Conservation (phyloP, 2,113 vertebrate species). For the Variabilichromis moorii region DNA sequence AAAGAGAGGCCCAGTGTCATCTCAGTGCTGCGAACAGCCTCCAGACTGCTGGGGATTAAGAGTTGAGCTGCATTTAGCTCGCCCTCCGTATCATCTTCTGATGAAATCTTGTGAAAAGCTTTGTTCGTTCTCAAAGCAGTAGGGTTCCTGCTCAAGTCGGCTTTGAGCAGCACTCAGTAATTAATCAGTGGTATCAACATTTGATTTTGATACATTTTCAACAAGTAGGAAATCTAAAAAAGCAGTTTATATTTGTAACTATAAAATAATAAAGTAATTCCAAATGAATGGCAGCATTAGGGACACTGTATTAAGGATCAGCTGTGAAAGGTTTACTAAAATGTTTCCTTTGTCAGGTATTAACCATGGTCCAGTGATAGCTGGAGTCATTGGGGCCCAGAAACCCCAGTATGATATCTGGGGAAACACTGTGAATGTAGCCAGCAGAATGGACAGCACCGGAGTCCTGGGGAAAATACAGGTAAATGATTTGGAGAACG, state of each 20-base stretch:
- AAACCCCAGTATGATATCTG: conserved; percentile 98
- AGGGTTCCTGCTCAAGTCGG: background rate
- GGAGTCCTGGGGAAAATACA: conserved; percentile 96
- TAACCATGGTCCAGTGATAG: conserved; percentile 95
- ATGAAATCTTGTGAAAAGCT: conserved; percentile 33
- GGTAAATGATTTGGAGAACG: conserved; percentile 48
- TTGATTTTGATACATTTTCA: background rate
- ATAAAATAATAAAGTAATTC: background rate
- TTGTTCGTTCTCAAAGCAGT: background rate
- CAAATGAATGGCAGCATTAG: background rate
- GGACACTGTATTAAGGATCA: background rate
- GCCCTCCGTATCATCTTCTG: background rate
- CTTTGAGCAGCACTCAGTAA: background rate
- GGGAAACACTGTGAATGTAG: conserved; percentile 97
- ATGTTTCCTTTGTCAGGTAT: conserved; percentile 75
- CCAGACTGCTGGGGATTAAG: background rate
- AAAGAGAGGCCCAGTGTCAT: background rate
- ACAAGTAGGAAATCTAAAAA: background rate
- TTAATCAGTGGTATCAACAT: background rate
- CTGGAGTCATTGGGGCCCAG: conserved; percentile 96
- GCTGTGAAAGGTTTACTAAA: background rate
- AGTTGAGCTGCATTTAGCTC: background rate
- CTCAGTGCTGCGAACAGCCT: background rate
- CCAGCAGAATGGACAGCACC: conserved; percentile 97
- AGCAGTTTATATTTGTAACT: background rate